Base-by-base conservation (phyloP, 2,888 invertebrate genomes). In the Noctua fimbriata region DNA sequence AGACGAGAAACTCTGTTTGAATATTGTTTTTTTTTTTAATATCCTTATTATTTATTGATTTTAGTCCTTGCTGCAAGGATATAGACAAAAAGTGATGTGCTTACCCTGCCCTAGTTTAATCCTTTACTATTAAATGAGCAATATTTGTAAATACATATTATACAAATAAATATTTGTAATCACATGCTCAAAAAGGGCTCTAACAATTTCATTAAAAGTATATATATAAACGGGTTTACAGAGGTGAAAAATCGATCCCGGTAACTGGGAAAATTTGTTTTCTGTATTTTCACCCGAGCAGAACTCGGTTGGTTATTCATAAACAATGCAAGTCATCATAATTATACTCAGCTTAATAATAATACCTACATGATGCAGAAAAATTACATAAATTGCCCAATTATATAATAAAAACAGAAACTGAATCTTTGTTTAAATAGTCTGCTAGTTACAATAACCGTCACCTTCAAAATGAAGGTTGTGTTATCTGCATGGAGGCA, bases 401-500 rank as follows among this genome's bases (percentile, higher is more conserved):
- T 74, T 74, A 69, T 65, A 28, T 36, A 63, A 49, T 71, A 55
- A 74, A 79, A 75, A 73, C 81, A 16, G 21, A n/a, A 18, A 58
- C 49, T 36, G 36, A 65, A 58, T 60, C 58, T 79, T 74, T 83
- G 28, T 79, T 52, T 10, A 36, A 24, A n/a, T 66, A 24, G 14
- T 44, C 44, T 28, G 21, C 69, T 60, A 58, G 69, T 55, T 36
- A 65, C n/a, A 65, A 60, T 47, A 78, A 36, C 24, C 14, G 28
- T 86, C 76, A 89, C 88, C 90, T 91, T 88, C 76, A 87, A 83
- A 81, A 80, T 78, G 85, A 89, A 91, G 89, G 90, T 81, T 78
- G n/a, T 76, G 78, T 86, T 89, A 89, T 78, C 83, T 76, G 28
- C 41, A 73, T 69, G 24, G 32, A 81, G 73, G 69, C 74, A 69